Evolutionary conservation across 2,888 invertebrate species (phyloP).

Genomic region (Abrostola triplasia): DNA sequence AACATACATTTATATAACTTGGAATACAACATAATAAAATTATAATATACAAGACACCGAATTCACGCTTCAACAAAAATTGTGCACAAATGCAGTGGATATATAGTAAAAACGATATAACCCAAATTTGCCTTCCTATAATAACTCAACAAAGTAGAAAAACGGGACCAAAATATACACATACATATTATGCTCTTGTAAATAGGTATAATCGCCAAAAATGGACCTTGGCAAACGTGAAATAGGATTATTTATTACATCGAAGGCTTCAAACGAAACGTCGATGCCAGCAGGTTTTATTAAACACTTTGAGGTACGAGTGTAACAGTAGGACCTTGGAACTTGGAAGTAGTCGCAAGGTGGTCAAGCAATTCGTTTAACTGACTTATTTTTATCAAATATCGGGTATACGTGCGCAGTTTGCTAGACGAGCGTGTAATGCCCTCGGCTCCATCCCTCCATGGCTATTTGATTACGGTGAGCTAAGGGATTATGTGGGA

Average conservation of each 20-base stretch:
- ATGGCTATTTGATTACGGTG: slow-evolving; percentile 38
- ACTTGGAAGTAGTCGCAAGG: not conserved
- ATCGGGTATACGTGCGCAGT: slow-evolving; percentile 10
- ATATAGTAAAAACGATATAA: no score
- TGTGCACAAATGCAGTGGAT: no score
- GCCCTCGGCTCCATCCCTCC: slow-evolving; percentile 27
- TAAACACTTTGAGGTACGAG: not conserved
- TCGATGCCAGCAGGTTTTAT: slow-evolving; percentile 8
- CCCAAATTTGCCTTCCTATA: slow-evolving; percentile 21
- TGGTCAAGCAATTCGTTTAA: not conserved
- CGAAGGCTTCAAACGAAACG: slow-evolving; percentile 29
- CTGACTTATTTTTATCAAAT: not conserved
- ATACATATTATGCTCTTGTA: slow-evolving; percentile 23
- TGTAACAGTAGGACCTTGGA: not conserved
- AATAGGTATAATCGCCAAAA: slow-evolving; percentile 19
- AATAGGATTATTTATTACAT: slow-evolving; percentile 35
- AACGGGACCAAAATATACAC: slow-evolving; percentile 34
- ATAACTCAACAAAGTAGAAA: slow-evolving; percentile 32
- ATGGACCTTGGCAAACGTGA: not conserved
- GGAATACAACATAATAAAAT: no score
- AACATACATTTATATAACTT: no score
- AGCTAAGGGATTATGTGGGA: slow-evolving; percentile 44
- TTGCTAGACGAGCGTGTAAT: slow-evolving; percentile 32
- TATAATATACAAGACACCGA: no score
- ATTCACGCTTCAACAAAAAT: no score